Evolutionary conservation across 2,888 invertebrate genomes (phyloP).

Genomic region (Nezara viridula): DNA sequence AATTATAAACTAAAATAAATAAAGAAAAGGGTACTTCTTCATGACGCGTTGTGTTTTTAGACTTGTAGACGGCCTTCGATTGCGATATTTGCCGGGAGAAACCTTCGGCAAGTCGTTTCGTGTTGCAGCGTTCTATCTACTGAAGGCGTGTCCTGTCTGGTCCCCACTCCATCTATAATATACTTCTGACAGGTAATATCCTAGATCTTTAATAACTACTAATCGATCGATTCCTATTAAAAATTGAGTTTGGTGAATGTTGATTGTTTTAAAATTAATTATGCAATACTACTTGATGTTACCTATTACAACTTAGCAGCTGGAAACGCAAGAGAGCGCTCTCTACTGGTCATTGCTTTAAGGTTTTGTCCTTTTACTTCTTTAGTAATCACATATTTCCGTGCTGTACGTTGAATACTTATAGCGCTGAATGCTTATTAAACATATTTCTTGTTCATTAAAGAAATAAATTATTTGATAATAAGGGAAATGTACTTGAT

Average conservation of each 20-base stretch:
- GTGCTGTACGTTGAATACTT: neutral
- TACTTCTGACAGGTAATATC: neutral
- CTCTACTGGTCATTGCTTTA: neutral
- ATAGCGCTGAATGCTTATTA: neutral
- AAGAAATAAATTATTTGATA: too few relatives aligned
- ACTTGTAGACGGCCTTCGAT: constrained; percentile 12
- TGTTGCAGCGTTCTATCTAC: neutral
- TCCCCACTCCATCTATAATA: neutral
- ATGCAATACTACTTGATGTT: neutral
- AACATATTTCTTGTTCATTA: too few relatives aligned
- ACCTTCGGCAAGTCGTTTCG: neutral
- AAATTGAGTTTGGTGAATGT: neutral
- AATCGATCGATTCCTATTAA: neutral
- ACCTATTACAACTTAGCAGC: neutral
- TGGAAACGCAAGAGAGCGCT: neutral
- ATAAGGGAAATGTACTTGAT: too few relatives aligned
- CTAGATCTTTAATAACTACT: neutral
- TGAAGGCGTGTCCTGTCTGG: neutral
- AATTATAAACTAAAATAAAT: too few relatives aligned
- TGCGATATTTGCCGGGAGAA: neutral
- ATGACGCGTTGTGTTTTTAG: neutral
- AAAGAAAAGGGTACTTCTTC: neutral
- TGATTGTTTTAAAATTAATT: neutral
- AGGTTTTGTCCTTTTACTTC: neutral
- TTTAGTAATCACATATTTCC: neutral